A percentile compares a stretch with the other conserved stretches of the same genome.
Conservation (phyloP, 2,888 invertebrate genomes). For the Pollenia labialis region DNA sequence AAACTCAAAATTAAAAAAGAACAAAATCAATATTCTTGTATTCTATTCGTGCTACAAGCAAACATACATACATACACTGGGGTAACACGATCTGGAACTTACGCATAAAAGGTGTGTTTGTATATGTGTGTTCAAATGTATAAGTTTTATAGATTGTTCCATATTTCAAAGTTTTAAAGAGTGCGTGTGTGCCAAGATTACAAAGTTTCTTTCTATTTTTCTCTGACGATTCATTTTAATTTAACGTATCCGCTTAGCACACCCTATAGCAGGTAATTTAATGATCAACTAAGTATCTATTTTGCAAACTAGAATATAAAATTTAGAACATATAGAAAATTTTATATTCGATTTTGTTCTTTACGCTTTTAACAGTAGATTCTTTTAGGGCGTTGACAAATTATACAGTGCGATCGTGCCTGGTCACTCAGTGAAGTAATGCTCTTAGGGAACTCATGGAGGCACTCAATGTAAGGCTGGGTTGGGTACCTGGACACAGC, state of each 20-base stretch:
- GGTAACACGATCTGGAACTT: slow-evolving; percentile 46
- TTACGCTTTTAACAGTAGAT: no score
- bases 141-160: slow-evolving; percentile 8
- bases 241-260: slow-evolving; percentile 25
- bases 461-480: no score
- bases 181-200: slow-evolving; percentile 53
- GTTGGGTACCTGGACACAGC: no score
- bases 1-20: slow-evolving; percentile 1
- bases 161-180: slow-evolving; percentile 37
- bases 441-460: no score
- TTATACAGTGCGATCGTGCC: no score
- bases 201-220: slow-evolving; percentile 56
- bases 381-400: no score
- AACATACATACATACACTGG: neutral
- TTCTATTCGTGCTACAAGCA: slow-evolving; percentile 45
- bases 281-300: neutral
- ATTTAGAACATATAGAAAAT: no score
- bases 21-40: slow-evolving; percentile 34
- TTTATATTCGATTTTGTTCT: no score
- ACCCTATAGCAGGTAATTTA: slow-evolving; percentile 14
- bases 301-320: no score
- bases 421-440: no score
- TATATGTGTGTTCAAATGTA: neutral
- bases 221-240: slow-evolving; percentile 6
- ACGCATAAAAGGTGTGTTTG: slow-evolving; percentile 39